phyloP scores from a whole-genome alignment of 1,140 invertebrate species.

The Calephelis virginiensis region DNA sequence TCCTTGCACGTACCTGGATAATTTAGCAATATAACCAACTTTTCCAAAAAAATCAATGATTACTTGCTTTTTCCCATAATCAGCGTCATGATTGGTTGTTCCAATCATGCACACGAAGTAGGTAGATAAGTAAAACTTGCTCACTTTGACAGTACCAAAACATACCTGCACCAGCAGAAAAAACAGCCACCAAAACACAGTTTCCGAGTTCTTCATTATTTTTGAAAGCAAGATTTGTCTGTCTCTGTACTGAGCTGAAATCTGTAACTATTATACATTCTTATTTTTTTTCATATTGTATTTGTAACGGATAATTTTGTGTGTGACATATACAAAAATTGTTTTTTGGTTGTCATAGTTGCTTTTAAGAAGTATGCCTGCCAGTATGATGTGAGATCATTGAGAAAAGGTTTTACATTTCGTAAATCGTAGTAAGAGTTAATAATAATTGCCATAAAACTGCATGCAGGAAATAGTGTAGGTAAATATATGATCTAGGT shows the following conservation, averaged over 20 bases:
- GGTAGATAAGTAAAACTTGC: background rate
- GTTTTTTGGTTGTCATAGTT: constrained; percentile 46
- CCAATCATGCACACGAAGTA: no score
- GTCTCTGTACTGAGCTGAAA: constrained; percentile 14
- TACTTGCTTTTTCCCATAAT: no score
- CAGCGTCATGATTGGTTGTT: no score
- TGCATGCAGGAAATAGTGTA: no score
- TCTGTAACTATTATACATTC: constrained; percentile 33
- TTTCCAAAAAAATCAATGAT: no score
- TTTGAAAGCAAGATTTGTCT: constrained; percentile 23
- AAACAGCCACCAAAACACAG: constrained; percentile 47
- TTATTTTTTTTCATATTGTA: constrained; percentile 32
- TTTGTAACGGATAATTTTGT: constrained; percentile 45
- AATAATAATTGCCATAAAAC: no score
- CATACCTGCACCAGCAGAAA: constrained; percentile 53
- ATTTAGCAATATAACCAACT: no score
- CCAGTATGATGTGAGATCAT: background rate
- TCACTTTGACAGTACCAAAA: background rate
- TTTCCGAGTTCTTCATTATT: constrained; percentile 50
- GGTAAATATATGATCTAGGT: no score
- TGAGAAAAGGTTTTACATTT: no score
- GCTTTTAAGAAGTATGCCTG: constrained; percentile 17
- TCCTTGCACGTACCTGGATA: no score
- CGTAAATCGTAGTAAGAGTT: no score
- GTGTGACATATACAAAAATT: constrained; percentile 44